phyloP scores from a whole-genome alignment of 37 sponge, comb jelly and placozoan genomes.

The Beroe forskalii region DNA sequence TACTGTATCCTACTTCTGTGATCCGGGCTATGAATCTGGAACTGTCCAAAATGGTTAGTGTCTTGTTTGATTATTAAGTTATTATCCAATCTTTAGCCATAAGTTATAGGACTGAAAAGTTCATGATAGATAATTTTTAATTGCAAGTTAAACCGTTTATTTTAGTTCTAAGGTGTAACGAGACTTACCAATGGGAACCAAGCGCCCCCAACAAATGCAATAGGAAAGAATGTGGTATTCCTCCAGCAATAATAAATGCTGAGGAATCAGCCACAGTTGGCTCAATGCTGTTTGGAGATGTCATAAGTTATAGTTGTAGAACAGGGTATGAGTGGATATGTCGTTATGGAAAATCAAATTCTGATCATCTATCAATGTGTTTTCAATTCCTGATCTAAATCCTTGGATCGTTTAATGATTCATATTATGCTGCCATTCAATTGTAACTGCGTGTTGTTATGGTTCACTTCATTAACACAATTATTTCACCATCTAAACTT shows the following conservation, averaged over 20 bases:
- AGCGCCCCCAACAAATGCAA: not conserved
- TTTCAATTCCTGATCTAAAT: not conserved
- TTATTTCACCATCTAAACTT: too few relatives aligned
- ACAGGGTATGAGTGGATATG: not conserved
- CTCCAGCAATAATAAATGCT: not conserved
- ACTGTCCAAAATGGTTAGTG: not conserved
- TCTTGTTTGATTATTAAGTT: not conserved
- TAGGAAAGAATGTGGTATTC: not conserved
- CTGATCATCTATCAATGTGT: not conserved
- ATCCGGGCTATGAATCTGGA: not conserved
- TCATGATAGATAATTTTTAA: too few relatives aligned
- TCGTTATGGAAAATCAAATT: not conserved
- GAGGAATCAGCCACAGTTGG: not conserved
- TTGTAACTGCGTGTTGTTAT: too few relatives aligned
- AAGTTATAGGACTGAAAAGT: too few relatives aligned
- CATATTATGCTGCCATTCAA: too few relatives aligned
- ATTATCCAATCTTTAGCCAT: too few relatives aligned
- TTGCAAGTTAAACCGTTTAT: too few relatives aligned
- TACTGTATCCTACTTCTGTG: conserved; percentile 4
- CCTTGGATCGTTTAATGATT: too few relatives aligned
- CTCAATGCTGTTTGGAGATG: not conserved
- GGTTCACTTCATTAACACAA: too few relatives aligned
- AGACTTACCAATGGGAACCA: conserved; percentile 13
- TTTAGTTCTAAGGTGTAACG: not conserved
- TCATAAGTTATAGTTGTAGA: not conserved